Evolutionary conservation across 2,888 invertebrate genomes (phyloP).

Genomic region (Drosophila histrio): DNA sequence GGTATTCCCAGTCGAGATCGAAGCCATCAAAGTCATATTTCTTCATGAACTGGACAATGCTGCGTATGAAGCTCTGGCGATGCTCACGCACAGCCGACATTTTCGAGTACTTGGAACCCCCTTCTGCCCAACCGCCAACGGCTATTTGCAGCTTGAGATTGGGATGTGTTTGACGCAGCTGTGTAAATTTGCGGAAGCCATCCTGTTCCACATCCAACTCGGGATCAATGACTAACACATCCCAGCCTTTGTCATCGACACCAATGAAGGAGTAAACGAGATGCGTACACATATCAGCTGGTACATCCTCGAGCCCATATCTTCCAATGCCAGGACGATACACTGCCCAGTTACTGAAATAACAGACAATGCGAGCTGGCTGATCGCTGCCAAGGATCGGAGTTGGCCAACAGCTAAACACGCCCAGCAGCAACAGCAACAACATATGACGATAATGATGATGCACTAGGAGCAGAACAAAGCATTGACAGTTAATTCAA

Average conservation of each 20-base stretch:
- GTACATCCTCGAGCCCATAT: conserved; percentile 93
- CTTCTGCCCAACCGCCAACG: conserved; percentile 96
- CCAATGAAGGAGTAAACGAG: conserved; percentile 95
- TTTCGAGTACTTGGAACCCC: conserved; percentile 93
- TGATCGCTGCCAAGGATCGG: conserved; percentile 59
- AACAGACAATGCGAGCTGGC: conserved; percentile 85
- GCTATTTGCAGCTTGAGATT: conserved; percentile 91
- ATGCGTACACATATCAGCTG: conserved; percentile 93
- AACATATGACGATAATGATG: conserved; percentile 4
- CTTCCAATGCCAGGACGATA: conserved; percentile 92
- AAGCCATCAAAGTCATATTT: conserved; percentile 93
- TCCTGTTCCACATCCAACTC: conserved; percentile 90
- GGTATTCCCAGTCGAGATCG: conserved; percentile 96
- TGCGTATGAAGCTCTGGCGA: conserved; percentile 89
- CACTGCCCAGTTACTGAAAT: conserved; percentile 89
- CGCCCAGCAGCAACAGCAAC: conserved; percentile 57
- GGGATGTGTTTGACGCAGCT: conserved; percentile 89
- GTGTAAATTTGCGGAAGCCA: conserved; percentile 92
- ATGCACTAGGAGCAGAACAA: conserved; percentile 34
- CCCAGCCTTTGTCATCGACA: conserved; percentile 90
- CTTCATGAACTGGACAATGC: conserved; percentile 91
- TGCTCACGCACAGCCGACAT: conserved; percentile 90
- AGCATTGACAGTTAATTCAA: conserved; percentile 9
- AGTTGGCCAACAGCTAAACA: conserved; percentile 33
- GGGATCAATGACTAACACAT: conserved; percentile 91